phyloP scores from a whole-genome alignment of 2,113 vertebrate species.

The Rynchops niger region DNA sequence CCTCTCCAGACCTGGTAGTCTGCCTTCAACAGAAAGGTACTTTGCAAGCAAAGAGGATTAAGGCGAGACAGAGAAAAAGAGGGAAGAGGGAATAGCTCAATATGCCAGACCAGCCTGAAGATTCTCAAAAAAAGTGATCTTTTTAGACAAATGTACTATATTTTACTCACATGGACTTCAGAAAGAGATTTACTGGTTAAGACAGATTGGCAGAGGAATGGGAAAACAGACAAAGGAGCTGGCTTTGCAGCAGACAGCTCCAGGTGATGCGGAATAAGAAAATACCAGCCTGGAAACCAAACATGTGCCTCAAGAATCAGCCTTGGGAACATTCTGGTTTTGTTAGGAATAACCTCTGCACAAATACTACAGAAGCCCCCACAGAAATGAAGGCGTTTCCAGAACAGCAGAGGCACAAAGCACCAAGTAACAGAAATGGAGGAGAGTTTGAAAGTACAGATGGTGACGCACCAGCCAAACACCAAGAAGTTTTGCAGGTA shows the following conservation, averaged over 20 bases:
- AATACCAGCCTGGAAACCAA: conserved; percentile 28
- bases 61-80: background rate
- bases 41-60: conserved; percentile 3
- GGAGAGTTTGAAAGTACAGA: background rate
- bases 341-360: background rate
- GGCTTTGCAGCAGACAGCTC: conserved; percentile 10
- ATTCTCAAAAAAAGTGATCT: background rate
- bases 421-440: background rate
- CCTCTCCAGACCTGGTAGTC: background rate
- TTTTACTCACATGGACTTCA: background rate
- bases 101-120: background rate
- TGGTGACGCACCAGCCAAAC: background rate
- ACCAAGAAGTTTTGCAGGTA: background rate
- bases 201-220: conserved; percentile 3
- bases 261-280: conserved; percentile 16
- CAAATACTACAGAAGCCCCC: background rate
- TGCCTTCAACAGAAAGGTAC: background rate
- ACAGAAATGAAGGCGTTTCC: background rate
- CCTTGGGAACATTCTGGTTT: background rate
- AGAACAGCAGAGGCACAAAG: background rate
- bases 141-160: background rate
- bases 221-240: conserved; percentile 18
- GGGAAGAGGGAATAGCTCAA: background rate
- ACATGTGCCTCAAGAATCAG: background rate
- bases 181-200: conserved; percentile 9